phyloP scores from a whole-genome alignment of 1,140 invertebrate species.

The Eupristina koningsbergeri region DNA sequence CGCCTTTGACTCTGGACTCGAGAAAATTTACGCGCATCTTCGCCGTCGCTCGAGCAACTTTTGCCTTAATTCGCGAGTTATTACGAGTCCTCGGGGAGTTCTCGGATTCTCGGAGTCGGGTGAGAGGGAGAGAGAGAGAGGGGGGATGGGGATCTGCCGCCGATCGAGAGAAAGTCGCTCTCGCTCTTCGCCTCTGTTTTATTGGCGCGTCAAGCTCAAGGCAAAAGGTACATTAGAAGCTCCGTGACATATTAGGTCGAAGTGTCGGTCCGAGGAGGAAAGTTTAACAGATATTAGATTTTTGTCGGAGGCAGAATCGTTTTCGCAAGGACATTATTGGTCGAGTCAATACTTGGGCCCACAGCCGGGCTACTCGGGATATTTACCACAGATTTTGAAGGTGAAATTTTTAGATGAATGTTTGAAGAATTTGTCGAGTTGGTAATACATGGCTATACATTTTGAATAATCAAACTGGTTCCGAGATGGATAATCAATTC shows the following conservation, averaged over 20 bases:
- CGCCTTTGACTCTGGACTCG: neutral
- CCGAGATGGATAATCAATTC: neutral
- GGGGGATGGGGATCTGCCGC: too few relatives aligned
- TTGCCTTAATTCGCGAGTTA: too few relatives aligned
- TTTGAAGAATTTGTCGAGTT: neutral
- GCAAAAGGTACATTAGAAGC: too few relatives aligned
- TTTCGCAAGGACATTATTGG: neutral
- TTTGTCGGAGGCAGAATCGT: neutral
- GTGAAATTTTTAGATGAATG: neutral
- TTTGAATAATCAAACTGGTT: conserved; percentile 14
- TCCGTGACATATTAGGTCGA: too few relatives aligned
- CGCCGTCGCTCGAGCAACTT: neutral
- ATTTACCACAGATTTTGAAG: neutral
- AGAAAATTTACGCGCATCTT: neutral
- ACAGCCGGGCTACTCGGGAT: neutral
- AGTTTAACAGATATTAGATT: neutral
- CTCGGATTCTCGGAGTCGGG: too few relatives aligned
- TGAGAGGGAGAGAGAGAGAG: too few relatives aligned
- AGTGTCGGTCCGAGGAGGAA: neutral
- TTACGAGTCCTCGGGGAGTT: too few relatives aligned
- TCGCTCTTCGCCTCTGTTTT: too few relatives aligned
- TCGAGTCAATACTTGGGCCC: neutral
- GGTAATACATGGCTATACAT: neutral
- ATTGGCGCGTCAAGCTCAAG: too few relatives aligned
- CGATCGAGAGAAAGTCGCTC: too few relatives aligned